Conservation (phyloP, 2,888 invertebrate species). For the Desoria tigrina region DNA sequence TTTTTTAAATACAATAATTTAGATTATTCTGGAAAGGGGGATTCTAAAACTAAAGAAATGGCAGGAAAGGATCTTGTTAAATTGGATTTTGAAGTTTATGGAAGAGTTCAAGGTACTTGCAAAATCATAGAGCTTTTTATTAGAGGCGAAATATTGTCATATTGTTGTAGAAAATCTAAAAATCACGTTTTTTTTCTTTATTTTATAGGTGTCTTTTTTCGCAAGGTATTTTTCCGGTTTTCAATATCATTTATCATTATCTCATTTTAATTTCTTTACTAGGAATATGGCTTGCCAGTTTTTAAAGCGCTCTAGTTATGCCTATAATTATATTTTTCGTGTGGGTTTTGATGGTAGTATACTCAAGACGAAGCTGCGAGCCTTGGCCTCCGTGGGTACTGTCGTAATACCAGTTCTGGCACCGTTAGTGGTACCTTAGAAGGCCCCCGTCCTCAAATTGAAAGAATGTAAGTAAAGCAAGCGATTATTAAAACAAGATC, state of each 20-base stretch:
- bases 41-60: not conserved
- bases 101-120: slow-evolving; percentile 47
- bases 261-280: not conserved
- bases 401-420: slow-evolving; percentile 68
- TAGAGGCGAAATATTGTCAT: not conserved
- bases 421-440: slow-evolving; percentile 71
- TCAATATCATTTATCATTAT: not conserved
- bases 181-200: slow-evolving; percentile 19
- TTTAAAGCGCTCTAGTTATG: not conserved
- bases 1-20: not conserved
- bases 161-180: not conserved
- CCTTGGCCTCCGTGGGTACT: slow-evolving; percentile 70
- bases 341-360: slow-evolving; percentile 61
- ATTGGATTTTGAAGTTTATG: slow-evolving; percentile 48
- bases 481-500: not conserved
- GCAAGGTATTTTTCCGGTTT: slow-evolving; percentile 37
- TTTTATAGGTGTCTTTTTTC: slow-evolving; percentile 48
- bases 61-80: slow-evolving; percentile 16
- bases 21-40: not conserved
- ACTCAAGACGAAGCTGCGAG: slow-evolving; percentile 68
- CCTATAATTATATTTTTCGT: not conserved
- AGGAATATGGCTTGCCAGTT: not conserved
- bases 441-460: slow-evolving; percentile 64
- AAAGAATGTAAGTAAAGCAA: slow-evolving; percentile 61
- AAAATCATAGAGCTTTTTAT: not conserved